Evolutionary conservation across 2,797 vertebrate genomes (phyloP), one percentile per base, ranked within the genome.

Genomic region (Cichlasoma orientale): DNA sequence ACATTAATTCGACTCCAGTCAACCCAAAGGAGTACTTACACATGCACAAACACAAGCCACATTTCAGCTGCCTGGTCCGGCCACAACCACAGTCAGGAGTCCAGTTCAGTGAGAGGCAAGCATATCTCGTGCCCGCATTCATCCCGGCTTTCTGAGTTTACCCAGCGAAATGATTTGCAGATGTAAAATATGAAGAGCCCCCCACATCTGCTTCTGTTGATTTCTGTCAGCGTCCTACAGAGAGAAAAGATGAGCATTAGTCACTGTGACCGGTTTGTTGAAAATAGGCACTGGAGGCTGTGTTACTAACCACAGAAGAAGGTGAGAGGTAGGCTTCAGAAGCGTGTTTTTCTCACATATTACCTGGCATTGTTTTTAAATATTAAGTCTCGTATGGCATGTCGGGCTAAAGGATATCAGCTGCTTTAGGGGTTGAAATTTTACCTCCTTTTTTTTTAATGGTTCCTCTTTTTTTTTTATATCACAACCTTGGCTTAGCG

Each of bases 111-210:
- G 19, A 82, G 75, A 87, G 85, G 79, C 66, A 47, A 87, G 79
- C 53, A 78, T 87, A 82, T 89, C 88, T 52, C 53, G 38, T 85
- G 87, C 76, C 83, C 82, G 68, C 82, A 85, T 80, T 84, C 76
- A 84, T 85, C 80, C 87, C 59, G 69, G 77, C 79, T 73, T 86
- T 86, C 81, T 88, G 82, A 52, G 58, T 82, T 88, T 85, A 82
- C 87, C 54, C 79, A 1, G 13, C 79, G 38, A 89, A 82, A 89
- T 88, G 78, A 86, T 83, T 87, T 74, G 83, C 88, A 92, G 90
- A 92, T 89, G 88, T 88, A 68, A 16, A 84, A 84, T 72, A 41
- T 41, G 4, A 41, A 33, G 8, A 33, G 7, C 33, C 33, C 12
- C 56, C 55, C 80, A 87, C 57, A 83, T 85, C 56, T 85, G 79